These are phyloP conservation scores for Trissonchulus latispiculum DNA, from an alignment of 2,888 invertebrate species.

Conservation along the genomic window DNA sequence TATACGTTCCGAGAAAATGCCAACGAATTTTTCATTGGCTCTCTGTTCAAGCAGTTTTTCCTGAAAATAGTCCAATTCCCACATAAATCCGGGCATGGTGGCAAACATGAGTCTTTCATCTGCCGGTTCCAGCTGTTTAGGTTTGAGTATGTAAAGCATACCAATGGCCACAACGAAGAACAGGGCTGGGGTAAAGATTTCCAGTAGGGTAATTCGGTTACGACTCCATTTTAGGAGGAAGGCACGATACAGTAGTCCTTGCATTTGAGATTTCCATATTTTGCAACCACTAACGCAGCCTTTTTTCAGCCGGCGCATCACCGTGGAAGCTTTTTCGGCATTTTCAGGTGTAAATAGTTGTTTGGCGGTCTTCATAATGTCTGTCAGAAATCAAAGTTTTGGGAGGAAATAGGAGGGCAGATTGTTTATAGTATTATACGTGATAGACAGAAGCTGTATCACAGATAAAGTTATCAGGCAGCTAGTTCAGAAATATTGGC, in stretches of 20 bases:
- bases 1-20: background rate
- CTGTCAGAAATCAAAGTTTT: no score
- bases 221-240: background rate
- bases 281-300: no score
- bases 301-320: no score
- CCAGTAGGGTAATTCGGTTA: background rate
- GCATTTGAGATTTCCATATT: background rate
- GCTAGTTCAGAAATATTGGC: no score
- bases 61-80: background rate
- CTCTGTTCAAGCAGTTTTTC: background rate
- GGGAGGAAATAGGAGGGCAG: no score
- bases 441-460: no score
- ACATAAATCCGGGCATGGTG: background rate
- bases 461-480: no score
- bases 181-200: background rate
- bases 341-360: no score
- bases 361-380: no score
- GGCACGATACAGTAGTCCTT: background rate
- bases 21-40: background rate
- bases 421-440: no score
- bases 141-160: background rate
- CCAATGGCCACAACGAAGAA: background rate
- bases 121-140: background rate
- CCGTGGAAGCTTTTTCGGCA: no score
- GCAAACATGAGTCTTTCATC: background rate